Percentiles rank a stretch among this genome's conserved stretches.
These are phyloP conservation scores for Mercenaria mercenaria DNA, from an alignment of 1,140 invertebrate species.

Conservation along the genomic window DNA sequence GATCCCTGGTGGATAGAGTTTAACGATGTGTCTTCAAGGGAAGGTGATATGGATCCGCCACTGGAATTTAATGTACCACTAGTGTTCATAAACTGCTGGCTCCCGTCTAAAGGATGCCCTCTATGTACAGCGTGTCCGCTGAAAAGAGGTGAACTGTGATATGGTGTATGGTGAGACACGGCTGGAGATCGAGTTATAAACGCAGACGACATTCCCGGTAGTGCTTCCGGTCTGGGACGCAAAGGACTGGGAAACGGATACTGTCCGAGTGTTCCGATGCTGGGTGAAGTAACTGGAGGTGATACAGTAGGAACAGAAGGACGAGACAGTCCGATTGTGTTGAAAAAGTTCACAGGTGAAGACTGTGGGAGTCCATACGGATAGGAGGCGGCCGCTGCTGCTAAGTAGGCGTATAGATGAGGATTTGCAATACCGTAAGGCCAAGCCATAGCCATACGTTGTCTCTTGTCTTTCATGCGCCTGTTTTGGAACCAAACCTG, in stretches of 20 bases:
- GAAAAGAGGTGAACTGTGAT: constrained; percentile 48
- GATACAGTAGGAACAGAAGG: constrained; percentile 58
- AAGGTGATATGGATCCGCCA: constrained; percentile 54
- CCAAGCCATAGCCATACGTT: constrained; percentile 97
- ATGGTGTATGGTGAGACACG: constrained; percentile 64
- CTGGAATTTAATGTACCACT: constrained; percentile 62
- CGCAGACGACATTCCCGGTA: constrained; percentile 70
- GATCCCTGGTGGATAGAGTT: constrained; percentile 57
- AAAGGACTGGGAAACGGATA: constrained; percentile 68
- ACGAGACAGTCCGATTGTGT: constrained; percentile 70
- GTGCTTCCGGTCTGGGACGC: constrained; percentile 70
- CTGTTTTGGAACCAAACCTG: constrained; percentile 99
- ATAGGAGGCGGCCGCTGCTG: constrained; percentile 92
- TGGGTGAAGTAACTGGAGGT: constrained; percentile 56
- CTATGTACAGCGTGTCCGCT: constrained; percentile 42
- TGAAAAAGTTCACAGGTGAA: constrained; percentile 76
- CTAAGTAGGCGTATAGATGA: constrained; percentile 94
- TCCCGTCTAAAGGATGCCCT: constrained; percentile 53
- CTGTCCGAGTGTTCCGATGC: constrained; percentile 51
- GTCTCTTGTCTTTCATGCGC: constrained; percentile 99
- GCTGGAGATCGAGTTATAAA: constrained; percentile 59
- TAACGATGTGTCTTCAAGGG: constrained; percentile 68
- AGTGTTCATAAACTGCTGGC: constrained; percentile 56
- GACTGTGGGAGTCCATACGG: constrained; percentile 84
- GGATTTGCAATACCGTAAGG: constrained; percentile 93